Evolutionary conservation across 2,797 vertebrate species (phyloP).

Genomic region (Zenarchopterus dispar): DNA sequence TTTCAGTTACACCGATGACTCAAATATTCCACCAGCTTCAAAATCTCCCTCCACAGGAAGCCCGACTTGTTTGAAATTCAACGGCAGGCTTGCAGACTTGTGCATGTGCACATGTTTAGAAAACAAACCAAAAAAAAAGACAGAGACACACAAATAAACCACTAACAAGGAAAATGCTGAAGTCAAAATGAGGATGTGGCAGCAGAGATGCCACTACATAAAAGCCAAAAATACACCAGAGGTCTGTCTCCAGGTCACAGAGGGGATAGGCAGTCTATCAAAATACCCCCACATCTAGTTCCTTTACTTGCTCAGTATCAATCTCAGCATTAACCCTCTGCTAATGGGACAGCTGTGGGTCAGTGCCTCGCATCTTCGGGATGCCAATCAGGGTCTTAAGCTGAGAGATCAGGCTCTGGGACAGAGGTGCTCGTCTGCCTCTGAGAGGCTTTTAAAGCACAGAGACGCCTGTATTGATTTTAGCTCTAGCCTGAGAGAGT

Average conservation of each 20-base stretch:
- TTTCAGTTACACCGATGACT: conserved; percentile 83
- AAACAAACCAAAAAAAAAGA: not conserved
- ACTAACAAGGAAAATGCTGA: conserved; percentile 5
- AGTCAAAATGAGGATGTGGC: conserved; percentile 38
- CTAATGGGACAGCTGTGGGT: conserved; percentile 89
- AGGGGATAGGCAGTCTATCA: conserved; percentile 77
- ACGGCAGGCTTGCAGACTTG: conserved; percentile 27
- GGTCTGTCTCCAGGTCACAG: conserved; percentile 62
- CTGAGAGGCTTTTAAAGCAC: conserved; percentile 85
- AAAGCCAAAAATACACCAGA: conserved; percentile 54
- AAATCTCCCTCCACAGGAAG: conserved; percentile 76
- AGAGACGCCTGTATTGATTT: conserved; percentile 85
- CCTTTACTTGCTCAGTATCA: conserved; percentile 86
- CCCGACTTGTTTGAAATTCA: conserved; percentile 68
- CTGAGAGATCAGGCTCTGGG: conserved; percentile 82
- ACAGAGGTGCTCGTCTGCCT: conserved; percentile 80
- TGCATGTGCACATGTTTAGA: conserved; percentile 37
- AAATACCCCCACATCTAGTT: conserved; percentile 81
- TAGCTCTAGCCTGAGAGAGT: conserved; percentile 67
- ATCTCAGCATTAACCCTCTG: conserved; percentile 84
- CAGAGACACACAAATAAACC: conserved; percentile 40
- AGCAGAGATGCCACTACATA: conserved; percentile 30
- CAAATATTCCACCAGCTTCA: conserved; percentile 80
- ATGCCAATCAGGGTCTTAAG: conserved; percentile 86
- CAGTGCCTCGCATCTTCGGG: conserved; percentile 76